Conservation (phyloP, 2,797 vertebrate genomes). For the Euphonia xanthogaster region DNA sequence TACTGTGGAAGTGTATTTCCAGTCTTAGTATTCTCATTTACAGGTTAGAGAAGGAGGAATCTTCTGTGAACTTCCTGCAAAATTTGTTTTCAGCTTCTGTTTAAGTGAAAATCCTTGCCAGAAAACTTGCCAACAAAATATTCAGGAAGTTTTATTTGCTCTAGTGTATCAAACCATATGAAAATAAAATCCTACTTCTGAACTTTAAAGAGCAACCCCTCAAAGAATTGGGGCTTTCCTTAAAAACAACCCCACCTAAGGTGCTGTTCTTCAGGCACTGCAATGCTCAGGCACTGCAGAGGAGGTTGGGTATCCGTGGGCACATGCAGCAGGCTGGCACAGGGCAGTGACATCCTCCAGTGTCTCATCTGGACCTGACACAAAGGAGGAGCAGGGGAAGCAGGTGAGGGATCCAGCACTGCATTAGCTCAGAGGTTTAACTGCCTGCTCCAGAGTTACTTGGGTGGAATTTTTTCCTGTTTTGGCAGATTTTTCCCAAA, state of each 20-base stretch:
- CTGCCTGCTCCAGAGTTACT: rapidly evolving
- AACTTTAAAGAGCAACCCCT: not conserved
- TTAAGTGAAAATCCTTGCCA: not conserved
- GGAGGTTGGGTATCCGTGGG: not conserved
- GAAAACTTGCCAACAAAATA: not conserved
- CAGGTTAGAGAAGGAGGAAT: not conserved
- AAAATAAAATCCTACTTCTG: not conserved
- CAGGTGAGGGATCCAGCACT: not conserved
- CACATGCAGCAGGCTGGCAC: not conserved
- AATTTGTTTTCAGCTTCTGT: not conserved
- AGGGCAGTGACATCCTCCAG: not conserved
- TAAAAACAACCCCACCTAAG: not conserved
- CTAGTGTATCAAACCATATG: not conserved
- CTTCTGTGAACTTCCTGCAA: not conserved
- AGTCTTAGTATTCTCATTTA: not conserved
- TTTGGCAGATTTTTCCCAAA: not conserved
- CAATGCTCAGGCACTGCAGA: not conserved
- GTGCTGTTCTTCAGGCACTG: not conserved
- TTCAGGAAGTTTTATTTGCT: not conserved
- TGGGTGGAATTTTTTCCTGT: too few species aligned
- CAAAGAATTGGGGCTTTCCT: not conserved
- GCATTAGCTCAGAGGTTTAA: not conserved
- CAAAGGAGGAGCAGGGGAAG: not conserved
- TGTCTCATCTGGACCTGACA: not conserved
- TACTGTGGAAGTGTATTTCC: not conserved